These are phyloP conservation scores for Botrylloides violaceus DNA, from an alignment of 23 tunicate species.

Conservation along the genomic window DNA sequence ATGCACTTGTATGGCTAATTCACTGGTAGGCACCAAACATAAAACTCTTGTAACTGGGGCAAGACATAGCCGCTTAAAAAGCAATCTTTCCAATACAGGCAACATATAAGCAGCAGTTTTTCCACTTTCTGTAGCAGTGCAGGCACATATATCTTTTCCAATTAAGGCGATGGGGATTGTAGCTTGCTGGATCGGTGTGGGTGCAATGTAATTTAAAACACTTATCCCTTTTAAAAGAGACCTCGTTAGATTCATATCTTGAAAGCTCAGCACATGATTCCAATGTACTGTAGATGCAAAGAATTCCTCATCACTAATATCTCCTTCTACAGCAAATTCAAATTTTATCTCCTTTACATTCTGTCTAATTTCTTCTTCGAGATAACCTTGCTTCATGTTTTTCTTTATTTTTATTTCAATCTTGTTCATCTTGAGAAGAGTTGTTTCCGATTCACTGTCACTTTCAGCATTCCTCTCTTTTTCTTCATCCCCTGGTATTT, in stretches of 20 bases:
- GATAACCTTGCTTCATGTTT: conserved; percentile 22
- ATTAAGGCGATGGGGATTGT: conserved; percentile 79
- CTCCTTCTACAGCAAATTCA: conserved; percentile 16
- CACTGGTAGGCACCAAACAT: conserved; percentile 85
- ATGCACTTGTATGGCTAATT: conserved; percentile 83
- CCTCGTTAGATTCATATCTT: conserved; percentile 83
- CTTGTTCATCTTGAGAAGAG: conserved; percentile 12
- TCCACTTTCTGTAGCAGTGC: conserved; percentile 98
- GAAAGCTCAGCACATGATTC: conserved; percentile 63
- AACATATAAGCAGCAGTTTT: conserved; percentile 98
- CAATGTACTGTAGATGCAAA: conserved; percentile 20
- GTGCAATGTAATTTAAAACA: conserved; percentile 61
- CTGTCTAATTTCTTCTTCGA: conserved; percentile 16
- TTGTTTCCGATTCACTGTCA: conserved; percentile 8
- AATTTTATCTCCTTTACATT: conserved; percentile 63
- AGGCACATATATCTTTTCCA: conserved; percentile 91
- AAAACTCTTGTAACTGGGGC: conserved; percentile 75
- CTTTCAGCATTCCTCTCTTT: background rate
- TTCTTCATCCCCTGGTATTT: background rate
- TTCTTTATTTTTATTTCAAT: conserved; percentile 25
- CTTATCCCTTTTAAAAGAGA: conserved; percentile 76
- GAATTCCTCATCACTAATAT: conserved; percentile 20
- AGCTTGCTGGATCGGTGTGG: conserved; percentile 98
- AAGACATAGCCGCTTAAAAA: conserved; percentile 39
- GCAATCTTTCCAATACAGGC: conserved; percentile 78